These are phyloP conservation scores for Desoria tigrina DNA, from an alignment of 2,888 invertebrate genomes.

Conservation along the genomic window DNA sequence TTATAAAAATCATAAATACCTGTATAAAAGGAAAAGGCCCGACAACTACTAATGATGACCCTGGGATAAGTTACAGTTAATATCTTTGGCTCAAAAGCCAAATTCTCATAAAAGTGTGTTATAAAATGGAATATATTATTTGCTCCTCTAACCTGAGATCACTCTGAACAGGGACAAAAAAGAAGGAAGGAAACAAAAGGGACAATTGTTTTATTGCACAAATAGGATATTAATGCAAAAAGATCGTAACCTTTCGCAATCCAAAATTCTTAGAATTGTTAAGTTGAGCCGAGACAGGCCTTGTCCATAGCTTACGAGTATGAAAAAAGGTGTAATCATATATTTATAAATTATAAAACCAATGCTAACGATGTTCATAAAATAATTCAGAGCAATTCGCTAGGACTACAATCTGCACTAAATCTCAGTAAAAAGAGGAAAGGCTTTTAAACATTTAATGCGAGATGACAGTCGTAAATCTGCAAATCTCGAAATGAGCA, in stretches of 20 bases:
- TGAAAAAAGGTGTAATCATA: too few species aligned
- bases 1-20: not conserved
- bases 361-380: too few species aligned
- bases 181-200: constrained; percentile 11
- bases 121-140: not conserved
- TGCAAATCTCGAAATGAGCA: constrained; percentile 16
- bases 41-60: constrained; percentile 3
- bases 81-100: not conserved
- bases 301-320: too few species aligned
- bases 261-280: too few species aligned
- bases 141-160: not conserved
- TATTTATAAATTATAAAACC: too few species aligned
- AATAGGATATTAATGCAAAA: constrained; percentile 9
- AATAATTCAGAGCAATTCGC: too few species aligned
- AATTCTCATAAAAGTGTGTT: not conserved
- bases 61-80: not conserved
- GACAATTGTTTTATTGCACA: constrained; percentile 1
- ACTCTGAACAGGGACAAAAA: not conserved
- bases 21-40: not conserved
- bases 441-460: constrained; percentile 10
- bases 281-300: too few species aligned
- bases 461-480: constrained; percentile 20
- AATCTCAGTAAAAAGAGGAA: not conserved
- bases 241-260: constrained; percentile 10
- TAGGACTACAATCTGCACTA: too few species aligned